These are phyloP conservation scores for Sebastes miniatus DNA, from an alignment of 2,797 vertebrate species.

Conservation along the genomic window DNA sequence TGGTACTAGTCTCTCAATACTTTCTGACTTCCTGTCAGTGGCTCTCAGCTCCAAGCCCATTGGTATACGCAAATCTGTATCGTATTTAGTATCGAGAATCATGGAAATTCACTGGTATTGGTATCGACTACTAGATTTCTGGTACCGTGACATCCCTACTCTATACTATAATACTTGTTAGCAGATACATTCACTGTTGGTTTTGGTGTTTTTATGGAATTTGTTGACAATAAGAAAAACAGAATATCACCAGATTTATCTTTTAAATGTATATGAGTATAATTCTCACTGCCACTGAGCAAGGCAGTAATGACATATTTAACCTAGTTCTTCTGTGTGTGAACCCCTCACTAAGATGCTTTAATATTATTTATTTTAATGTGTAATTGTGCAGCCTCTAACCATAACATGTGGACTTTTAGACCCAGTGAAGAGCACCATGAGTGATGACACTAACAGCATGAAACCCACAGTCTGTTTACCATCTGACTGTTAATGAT, in stretches of 20 bases:
- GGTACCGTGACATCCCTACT: no score
- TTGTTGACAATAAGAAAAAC: no score
- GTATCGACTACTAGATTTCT: no score
- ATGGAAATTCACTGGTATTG: no score
- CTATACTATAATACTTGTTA: no score
- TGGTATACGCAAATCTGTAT: background rate
- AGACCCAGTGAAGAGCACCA: no score
- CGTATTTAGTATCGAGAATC: no score
- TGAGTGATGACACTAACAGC: background rate
- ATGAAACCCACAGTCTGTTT: background rate
- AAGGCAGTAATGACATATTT: background rate
- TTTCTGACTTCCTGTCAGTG: background rate
- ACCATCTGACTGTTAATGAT: background rate
- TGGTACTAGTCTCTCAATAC: background rate
- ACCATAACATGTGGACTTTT: accelerated
- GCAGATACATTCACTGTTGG: background rate
- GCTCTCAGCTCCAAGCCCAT: background rate
- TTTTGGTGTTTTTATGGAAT: background rate
- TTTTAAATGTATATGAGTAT: background rate
- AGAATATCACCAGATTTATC: no score
- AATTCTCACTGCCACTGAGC: background rate
- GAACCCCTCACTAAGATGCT: background rate
- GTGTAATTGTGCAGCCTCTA: accelerated
- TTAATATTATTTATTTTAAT: background rate
- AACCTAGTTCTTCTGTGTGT: background rate